These are phyloP conservation scores for Strigamia maritima DNA, from an alignment of 2,888 invertebrate genomes.

Conservation along the genomic window DNA sequence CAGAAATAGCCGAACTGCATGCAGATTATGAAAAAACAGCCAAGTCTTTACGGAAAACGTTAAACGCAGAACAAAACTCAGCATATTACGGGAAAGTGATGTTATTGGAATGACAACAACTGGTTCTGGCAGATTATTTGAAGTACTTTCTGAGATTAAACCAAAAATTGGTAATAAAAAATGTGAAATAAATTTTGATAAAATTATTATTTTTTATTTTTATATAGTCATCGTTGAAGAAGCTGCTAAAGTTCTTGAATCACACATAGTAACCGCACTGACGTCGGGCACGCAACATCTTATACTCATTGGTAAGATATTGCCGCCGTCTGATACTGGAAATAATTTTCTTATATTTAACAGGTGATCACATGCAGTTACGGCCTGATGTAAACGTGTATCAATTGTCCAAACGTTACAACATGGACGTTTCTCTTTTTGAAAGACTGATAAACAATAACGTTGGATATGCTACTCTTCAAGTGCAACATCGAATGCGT, in stretches of 20 bases:
- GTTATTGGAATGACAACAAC: no score
- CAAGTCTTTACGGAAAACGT: no score
- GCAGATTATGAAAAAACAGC: no score
- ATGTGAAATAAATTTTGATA: no score
- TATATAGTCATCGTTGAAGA: constrained; percentile 76
- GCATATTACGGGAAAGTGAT: no score
- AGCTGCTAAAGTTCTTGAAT: constrained; percentile 82
- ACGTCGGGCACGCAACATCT: constrained; percentile 69
- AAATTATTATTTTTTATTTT: no score
- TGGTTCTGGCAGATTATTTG: no score
- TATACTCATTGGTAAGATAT: constrained; percentile 67
- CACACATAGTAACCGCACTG: constrained; percentile 66
- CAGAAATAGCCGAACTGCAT: no score
- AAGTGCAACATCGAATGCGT: constrained; percentile 75
- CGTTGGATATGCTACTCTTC: constrained; percentile 59
- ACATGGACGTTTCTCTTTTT: constrained; percentile 74
- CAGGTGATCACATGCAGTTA: constrained; percentile 77
- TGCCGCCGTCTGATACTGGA: no score
- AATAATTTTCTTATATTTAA: constrained; percentile 55
- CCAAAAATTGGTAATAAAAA: no score
- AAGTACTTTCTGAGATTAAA: no score
- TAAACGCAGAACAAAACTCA: no score
- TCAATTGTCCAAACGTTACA: constrained; percentile 63
- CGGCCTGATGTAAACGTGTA: constrained; percentile 69
- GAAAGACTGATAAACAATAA: constrained; percentile 72